Evolutionary conservation across 2,113 vertebrate genomes (phyloP), one percentile per base, ranked within the genome.

Genomic region (Balaenoptera acutorostrata): DNA sequence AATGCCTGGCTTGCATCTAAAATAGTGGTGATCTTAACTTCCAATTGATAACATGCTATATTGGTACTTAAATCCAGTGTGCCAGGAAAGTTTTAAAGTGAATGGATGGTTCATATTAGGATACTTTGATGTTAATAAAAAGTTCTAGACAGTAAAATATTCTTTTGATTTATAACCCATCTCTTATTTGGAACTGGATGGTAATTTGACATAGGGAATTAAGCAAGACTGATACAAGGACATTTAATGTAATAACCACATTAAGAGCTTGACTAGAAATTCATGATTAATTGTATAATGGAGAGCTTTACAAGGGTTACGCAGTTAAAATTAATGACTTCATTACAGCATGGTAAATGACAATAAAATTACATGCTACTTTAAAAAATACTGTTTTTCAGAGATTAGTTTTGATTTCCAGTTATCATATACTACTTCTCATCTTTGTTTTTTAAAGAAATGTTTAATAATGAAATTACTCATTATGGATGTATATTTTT

Each of bases 91-190:
- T 68, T 23, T 78, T 90, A 5, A 89, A 94, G 63, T 86, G 23
- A 87, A 0, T 96, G 39, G 11, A 25, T 86, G 55, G 9, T 55
- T 89, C 77, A 52, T 31, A n/a, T 78, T 82, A 81, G 46, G 80
- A 82, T 52, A 27, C 13, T 83, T 96, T 29, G 59, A 90, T 90
- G 18, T 59, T 55, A 88, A 33, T 84, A 46, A 72, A 75, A 57
- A 68, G 41, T 84, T 90, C 3, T 92, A 39, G 68, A 29, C 10
- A 39, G 13, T 78, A 75, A 84, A 91, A 75, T 17, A 39, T 91
- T 96, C 68, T 84, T 96, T 88, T 88, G 66, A 78, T 82, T 84
- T 92, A 74, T 92, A 97, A n/a, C 78, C 44, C 39, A 72, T 77
- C 33, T 88, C 77, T 91, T 95, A 66, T 85, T 87, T 90, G 66